A percentile compares a stretch with the other conserved stretches of the same genome.
Conservation (phyloP, 2,113 vertebrate species). For the Merops nubicus region DNA sequence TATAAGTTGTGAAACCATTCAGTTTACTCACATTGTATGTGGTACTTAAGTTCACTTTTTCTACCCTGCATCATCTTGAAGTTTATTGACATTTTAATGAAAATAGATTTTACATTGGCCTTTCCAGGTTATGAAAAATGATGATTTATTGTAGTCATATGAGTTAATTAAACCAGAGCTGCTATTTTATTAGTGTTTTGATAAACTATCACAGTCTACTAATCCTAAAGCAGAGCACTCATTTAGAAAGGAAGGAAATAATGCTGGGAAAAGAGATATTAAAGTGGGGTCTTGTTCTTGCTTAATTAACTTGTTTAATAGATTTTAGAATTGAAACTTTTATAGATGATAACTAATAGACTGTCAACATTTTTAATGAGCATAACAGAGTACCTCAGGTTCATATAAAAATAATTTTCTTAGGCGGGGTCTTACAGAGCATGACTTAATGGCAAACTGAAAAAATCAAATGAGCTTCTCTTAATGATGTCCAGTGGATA, state of each 20-base stretch:
- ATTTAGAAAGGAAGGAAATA: conserved; percentile 23
- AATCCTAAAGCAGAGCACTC: neutral
- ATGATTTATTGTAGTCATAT: conserved; percentile 30
- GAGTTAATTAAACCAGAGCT: conserved; percentile 22
- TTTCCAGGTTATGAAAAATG: neutral
- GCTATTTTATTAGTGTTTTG: conserved; percentile 43
- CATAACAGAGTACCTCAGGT: neutral
- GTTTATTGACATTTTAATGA: conserved; percentile 29
- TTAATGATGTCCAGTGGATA: neutral
- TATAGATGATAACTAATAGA: neutral
- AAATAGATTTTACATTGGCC: neutral
- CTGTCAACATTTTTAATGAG: neutral
- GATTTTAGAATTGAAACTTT: neutral
- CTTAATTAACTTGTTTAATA: conserved; percentile 33
- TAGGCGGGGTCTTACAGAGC: neutral
- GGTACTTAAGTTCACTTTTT: neutral
- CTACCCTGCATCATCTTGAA: neutral
- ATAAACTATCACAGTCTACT: conserved; percentile 17
- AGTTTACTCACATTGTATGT: neutral
- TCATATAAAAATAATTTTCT: neutral
- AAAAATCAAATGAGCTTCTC: neutral
- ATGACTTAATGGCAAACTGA: neutral
- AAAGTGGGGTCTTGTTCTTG: neutral
- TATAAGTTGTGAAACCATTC: neutral
- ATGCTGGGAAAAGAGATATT: neutral